Evolutionary conservation across 2,888 invertebrate species (phyloP).

Genomic region (Drosophila picticornis): DNA sequence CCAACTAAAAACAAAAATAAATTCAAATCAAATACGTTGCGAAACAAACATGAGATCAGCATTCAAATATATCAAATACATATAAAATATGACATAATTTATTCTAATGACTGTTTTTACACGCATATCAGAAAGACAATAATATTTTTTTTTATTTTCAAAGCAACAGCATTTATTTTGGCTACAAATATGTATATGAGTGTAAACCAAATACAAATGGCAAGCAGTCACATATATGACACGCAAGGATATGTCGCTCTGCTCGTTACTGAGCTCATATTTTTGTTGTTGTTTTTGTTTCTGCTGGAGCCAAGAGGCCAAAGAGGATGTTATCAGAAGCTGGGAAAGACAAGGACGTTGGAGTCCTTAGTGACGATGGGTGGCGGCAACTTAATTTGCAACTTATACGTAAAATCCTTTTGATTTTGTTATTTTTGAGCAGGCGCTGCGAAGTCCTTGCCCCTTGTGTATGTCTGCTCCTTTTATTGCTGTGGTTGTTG

Average conservation of each 20-base stretch:
- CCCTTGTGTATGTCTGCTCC: constrained; percentile 5
- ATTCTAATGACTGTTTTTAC: neutral
- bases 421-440: constrained; percentile 74
- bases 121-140: neutral
- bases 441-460: constrained; percentile 15
- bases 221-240: constrained; percentile 31
- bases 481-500: constrained; percentile 16
- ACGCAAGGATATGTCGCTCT: constrained; percentile 36
- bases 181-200: neutral
- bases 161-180: neutral
- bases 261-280: neutral
- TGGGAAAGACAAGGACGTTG: constrained; percentile 41
- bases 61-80: no score
- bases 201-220: constrained; percentile 34
- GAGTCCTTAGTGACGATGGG: constrained; percentile 33
- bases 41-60: neutral
- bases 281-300: constrained; percentile 13
- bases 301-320: constrained; percentile 62
- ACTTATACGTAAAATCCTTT: constrained; percentile 81
- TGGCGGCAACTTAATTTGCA: constrained; percentile 77
- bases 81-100: neutral
- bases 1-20: neutral
- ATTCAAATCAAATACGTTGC: neutral
- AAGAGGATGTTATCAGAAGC: constrained; percentile 68
- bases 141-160: neutral